These are phyloP conservation scores for Pantala flavescens DNA, from an alignment of 1,140 invertebrate genomes.

Conservation along the genomic window DNA sequence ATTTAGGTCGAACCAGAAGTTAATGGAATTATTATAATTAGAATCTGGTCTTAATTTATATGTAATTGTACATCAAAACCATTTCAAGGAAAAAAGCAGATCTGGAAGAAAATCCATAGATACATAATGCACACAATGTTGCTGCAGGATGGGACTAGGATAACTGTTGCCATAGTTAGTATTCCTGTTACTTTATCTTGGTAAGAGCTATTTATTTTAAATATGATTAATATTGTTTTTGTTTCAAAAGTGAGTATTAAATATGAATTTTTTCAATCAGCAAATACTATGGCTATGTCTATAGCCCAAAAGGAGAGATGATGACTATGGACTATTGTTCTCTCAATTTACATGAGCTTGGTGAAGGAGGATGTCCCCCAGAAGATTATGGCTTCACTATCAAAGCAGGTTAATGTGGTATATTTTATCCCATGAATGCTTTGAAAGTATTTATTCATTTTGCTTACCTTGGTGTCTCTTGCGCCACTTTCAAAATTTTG, in stretches of 20 bases:
- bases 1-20: too few relatives aligned
- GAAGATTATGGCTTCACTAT: conserved; percentile 51
- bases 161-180: conserved; percentile 50
- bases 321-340: conserved; percentile 42
- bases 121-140: conserved; percentile 56
- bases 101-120: conserved; percentile 56
- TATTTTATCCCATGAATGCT: neutral
- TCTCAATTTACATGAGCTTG: conserved; percentile 49
- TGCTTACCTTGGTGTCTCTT: conserved; percentile 25
- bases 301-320: conserved; percentile 42
- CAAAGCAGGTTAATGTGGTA: conserved; percentile 38
- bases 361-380: conserved; percentile 50
- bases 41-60: too few relatives aligned
- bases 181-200: conserved; percentile 49
- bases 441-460: conserved; percentile 23
- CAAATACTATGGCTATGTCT: conserved; percentile 44
- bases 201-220: conserved; percentile 32
- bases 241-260: too few relatives aligned
- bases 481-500: too few relatives aligned
- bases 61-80: neutral
- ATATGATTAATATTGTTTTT: too few relatives aligned
- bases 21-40: too few relatives aligned
- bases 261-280: too few relatives aligned
- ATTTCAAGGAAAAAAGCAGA: conserved; percentile 39
- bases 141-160: conserved; percentile 50